phyloP scores from a whole-genome alignment of 2,113 vertebrate species.

The Lamprologus tigripictilis region DNA sequence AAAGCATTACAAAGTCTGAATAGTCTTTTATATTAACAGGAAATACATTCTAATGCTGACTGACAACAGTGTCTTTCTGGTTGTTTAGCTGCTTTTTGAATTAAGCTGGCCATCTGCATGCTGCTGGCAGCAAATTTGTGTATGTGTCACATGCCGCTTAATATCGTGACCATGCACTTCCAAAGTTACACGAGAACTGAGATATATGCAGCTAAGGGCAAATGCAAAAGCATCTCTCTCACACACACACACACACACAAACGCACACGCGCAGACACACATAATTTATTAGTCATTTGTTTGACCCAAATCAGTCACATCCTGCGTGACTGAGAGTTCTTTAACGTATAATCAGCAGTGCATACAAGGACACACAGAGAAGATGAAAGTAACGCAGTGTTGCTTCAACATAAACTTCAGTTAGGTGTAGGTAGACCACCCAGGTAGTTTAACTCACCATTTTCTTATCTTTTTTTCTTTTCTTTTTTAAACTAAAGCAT shows the following conservation, averaged over 20 bases:
- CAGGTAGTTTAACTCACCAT: not conserved
- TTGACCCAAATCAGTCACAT: slow-evolving; percentile 70
- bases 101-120: slow-evolving; percentile 21
- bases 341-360: slow-evolving; percentile 31
- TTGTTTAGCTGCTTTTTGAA: slow-evolving; percentile 7
- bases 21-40: not conserved
- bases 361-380: not conserved
- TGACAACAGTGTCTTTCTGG: not conserved
- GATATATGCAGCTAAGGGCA: slow-evolving; percentile 28
- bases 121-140: slow-evolving; percentile 24
- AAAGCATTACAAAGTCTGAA: not conserved
- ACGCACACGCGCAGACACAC: not conserved
- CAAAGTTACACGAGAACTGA: slow-evolving; percentile 9
- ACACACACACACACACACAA: not conserved
- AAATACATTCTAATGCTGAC: not conserved
- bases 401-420: not conserved
- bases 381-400: not conserved
- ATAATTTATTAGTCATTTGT: slow-evolving; percentile 58
- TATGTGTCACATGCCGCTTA: slow-evolving; percentile 32
- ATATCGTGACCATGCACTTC: slow-evolving; percentile 23
- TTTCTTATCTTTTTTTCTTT: not conserved
- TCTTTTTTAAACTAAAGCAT: not conserved
- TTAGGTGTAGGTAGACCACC: not conserved
- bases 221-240: slow-evolving; percentile 17
- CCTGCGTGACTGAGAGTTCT: slow-evolving; percentile 32